Conservation (phyloP, 2,888 invertebrate species). For the Himalopsyche anomala region DNA sequence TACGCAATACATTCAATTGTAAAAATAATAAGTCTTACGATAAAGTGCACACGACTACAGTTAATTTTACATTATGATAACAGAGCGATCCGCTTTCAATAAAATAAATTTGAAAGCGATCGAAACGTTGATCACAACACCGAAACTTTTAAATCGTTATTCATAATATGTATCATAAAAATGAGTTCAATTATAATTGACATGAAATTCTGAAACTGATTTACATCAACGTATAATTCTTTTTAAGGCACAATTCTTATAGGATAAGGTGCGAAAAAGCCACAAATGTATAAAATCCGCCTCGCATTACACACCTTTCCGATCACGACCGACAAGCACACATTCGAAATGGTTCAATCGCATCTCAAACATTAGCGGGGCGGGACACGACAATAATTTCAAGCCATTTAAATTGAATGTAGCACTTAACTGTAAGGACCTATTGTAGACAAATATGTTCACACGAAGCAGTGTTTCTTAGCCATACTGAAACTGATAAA, state of each 20-base stretch:
- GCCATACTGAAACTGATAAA: too few species aligned
- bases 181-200: conserved; percentile 11
- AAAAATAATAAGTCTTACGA: conserved; percentile 8
- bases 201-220: conserved; percentile 12
- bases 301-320: not conserved
- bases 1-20: not conserved
- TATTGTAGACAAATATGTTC: too few species aligned
- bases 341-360: conserved; percentile 31
- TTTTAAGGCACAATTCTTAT: conserved; percentile 36
- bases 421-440: too few species aligned
- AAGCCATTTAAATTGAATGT: not conserved
- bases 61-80: not conserved
- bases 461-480: too few species aligned
- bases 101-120: not conserved
- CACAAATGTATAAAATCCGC: conserved; percentile 10
- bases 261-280: conserved; percentile 25
- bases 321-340: not conserved
- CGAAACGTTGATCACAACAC: conserved; percentile 2
- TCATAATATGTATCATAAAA: not conserved
- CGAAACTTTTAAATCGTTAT: not conserved
- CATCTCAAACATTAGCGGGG: not conserved
- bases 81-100: not conserved
- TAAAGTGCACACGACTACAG: conserved; percentile 12
- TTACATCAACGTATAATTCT: conserved; percentile 3
- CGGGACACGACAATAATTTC: not conserved